Evolutionary conservation across 1,140 invertebrate species (phyloP), one percentile per base, ranked within the genome.

Genomic region (Hestina assimilis): DNA sequence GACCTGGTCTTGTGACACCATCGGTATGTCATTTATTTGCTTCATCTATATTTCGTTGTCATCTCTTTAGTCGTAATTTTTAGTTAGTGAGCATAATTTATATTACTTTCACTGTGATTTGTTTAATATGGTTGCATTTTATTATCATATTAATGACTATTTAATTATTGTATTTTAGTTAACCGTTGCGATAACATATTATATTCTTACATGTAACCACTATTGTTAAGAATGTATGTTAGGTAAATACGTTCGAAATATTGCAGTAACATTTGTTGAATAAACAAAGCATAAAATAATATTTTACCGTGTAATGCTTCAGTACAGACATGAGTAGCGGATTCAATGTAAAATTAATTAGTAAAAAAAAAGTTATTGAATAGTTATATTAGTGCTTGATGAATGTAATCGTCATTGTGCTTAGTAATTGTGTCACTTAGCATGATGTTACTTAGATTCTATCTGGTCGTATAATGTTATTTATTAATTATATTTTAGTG

Each of bases 321-420:
- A 78, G 63, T 80, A 77, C 83, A 75, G 72, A 80, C 54, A 81
- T 70, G 65, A 83, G 81, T 86, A 86, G 83, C 79, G 48, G 68
- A 76, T 75, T 72, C 78, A 68, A 75, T 76, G 74, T 72, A 70
- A 64, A 72, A 75, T 72, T 66, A 75, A 75, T 76, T 82, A 78
- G 72, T 65, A 60, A 69, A 69, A 70, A 65, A 60, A 69, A 69
- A 70, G 63, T 64, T 72, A 69, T 66, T 67, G 72, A 71, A 79
- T 85, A 84, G 78, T 73, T 83, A 78, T 83, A 82, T 85, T 83
- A 72, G 65, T 72, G 85, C 83, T 88, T 86, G 72, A 85, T 87
- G 70, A 83, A 78, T 84, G 76, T 87, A 83, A 76, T 79, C 70
- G 83, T 85, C 82, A 83, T 82, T 87, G 85, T 88, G 83, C 83